These are phyloP conservation scores for Stichodactyla helianthus DNA, from an alignment of 64 coral and sea anemone species.

Conservation along the genomic window DNA sequence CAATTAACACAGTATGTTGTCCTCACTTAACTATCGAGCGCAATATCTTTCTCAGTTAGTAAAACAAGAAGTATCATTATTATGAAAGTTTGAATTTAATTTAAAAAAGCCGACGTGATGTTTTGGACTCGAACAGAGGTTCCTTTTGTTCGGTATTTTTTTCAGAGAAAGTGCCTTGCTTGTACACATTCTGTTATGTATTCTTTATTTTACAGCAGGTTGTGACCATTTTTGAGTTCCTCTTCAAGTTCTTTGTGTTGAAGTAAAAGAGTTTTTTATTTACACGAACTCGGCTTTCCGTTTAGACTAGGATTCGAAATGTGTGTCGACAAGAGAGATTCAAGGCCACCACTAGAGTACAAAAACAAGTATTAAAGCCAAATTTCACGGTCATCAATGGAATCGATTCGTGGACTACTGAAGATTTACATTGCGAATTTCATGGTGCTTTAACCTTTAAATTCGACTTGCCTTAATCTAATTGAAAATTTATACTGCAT, in stretches of 20 bases:
- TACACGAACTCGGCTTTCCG: neutral
- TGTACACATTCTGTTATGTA: neutral
- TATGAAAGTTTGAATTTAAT: neutral
- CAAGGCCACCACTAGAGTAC: too few species aligned
- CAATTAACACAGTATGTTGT: slow-evolving; percentile 1
- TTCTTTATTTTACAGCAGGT: neutral
- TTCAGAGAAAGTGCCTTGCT: neutral
- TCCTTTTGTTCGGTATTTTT: neutral
- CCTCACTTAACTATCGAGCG: neutral
- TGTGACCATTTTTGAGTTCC: neutral
- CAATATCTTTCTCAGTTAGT: neutral
- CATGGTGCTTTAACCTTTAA: neutral
- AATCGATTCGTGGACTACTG: neutral
- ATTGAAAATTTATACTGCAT: slow-evolving; percentile 1
- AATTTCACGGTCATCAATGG: neutral
- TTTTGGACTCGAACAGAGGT: neutral
- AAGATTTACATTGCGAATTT: neutral
- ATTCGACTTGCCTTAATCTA: neutral
- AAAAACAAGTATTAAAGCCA: neutral
- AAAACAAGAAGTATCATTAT: slow-evolving; percentile 9
- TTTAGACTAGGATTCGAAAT: neutral
- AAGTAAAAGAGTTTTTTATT: neutral
- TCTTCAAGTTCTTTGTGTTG: neutral
- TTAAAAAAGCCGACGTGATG: slow-evolving; percentile 5
- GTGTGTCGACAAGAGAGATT: neutral